phyloP scores from a whole-genome alignment of 2,888 invertebrate genomes.

The Meteorus colon region DNA sequence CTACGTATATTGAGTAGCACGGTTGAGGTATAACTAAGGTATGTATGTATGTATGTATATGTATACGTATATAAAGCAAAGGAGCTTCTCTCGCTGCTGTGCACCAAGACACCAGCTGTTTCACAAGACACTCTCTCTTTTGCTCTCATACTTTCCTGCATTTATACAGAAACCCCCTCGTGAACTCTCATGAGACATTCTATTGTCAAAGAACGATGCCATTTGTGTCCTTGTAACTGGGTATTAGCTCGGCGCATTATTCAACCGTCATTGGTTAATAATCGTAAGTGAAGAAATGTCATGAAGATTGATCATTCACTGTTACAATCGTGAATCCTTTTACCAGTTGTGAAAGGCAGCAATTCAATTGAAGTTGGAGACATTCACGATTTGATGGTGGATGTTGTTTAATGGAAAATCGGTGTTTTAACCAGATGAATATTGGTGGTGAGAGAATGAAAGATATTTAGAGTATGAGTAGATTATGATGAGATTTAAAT shows the following conservation, averaged over 20 bases:
- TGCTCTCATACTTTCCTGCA: not conserved
- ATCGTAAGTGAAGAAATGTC: slow-evolving; percentile 13
- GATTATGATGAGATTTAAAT: too few relatives aligned
- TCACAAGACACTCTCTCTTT: slow-evolving; percentile 17
- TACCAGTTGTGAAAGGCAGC: not conserved
- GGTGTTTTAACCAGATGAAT: too few relatives aligned
- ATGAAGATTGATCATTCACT: not conserved
- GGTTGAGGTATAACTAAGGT: slow-evolving; percentile 14
- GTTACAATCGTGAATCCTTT: not conserved
- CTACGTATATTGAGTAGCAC: slow-evolving; percentile 39
- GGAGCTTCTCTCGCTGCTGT: slow-evolving; percentile 15
- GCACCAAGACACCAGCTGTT: slow-evolving; percentile 31
- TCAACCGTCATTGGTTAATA: slow-evolving; percentile 33
- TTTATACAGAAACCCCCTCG: not conserved
- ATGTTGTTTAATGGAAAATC: too few relatives aligned
- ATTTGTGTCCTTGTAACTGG: slow-evolving; percentile 48
- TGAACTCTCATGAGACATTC: slow-evolving; percentile 11
- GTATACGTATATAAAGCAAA: not conserved
- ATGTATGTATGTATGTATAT: slow-evolving; percentile 37
- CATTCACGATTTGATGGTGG: too few relatives aligned
- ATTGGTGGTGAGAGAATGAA: too few relatives aligned
- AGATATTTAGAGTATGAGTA: too few relatives aligned
- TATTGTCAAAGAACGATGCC: slow-evolving; percentile 45
- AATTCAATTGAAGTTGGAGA: slow-evolving; percentile 22
- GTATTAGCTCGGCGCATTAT: slow-evolving; percentile 49